Base-by-base conservation (phyloP, 2,797 vertebrate species). In the Podarcis siculus region DNA sequence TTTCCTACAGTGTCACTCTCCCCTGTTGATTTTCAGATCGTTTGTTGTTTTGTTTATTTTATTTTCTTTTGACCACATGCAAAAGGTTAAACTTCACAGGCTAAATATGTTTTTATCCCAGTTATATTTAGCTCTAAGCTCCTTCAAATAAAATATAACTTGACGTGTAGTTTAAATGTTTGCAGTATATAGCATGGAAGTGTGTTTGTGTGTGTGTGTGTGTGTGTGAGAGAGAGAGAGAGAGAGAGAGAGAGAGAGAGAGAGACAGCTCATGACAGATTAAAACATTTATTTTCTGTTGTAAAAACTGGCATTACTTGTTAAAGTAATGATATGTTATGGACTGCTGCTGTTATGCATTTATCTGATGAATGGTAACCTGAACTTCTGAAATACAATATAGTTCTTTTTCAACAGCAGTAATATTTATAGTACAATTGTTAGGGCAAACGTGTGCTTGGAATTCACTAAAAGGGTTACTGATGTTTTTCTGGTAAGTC, bases 351-450 rank as follows among this genome's bases (percentile, higher is more conserved):
- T 89, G 88, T 94, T 94, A 89, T 75, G 87, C 39, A 71, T 92
- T 94, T 95, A 89, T 95, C 87, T 95, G 89, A 86, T 92, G 72
- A 79, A 85, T 85, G 87, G 90, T 94, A 94, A 94, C 90, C 90
- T 85, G 87, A 92, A 94, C 83, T 94, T 94, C 87, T 0, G 17
- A 66, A 92, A 95, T 84, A 93, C 89, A 94, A 89, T 91, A n/a
- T 84, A 73, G 83, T 95, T 93, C 87, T 45, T 95, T 95, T 94
- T 91, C 86, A 78, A 79, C 89, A 89, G 91, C 89, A 79, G 37
- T 90, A 91, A 87, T 95, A 93, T 92, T 95, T 95, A 85, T 88
- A 94, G 81, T 84, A 27, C 76, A 89, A 92, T 92, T 85, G 90
- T 94, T 94, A 82, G 86, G 91, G 86, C 92, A 90, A 94, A 90